A percentile compares a stretch with the other conserved stretches of the same genome.
Evolutionary conservation across 2,888 invertebrate genomes (phyloP).

Genomic region (Cheiracanthium punctorium): DNA sequence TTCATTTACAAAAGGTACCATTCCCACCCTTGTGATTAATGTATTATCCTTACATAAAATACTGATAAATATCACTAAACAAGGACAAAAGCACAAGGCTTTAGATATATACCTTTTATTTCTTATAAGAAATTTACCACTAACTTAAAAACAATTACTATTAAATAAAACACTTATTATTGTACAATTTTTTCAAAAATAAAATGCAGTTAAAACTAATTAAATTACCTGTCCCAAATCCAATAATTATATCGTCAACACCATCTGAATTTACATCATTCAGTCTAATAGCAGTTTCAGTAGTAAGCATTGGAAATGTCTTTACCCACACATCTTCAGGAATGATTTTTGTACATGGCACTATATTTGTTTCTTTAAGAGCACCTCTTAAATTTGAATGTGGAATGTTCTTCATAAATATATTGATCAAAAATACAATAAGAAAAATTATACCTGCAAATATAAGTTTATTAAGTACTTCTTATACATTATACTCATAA

Average conservation of each 20-base stretch:
- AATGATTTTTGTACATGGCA: constrained; percentile 63
- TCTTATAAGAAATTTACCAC: too few relatives aligned
- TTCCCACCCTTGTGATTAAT: too few relatives aligned
- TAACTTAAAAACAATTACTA: too few relatives aligned
- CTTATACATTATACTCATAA: too few relatives aligned
- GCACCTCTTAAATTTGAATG: constrained; percentile 14
- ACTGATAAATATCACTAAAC: too few relatives aligned
- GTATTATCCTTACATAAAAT: too few relatives aligned
- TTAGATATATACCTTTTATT: too few relatives aligned
- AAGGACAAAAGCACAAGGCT: too few relatives aligned
- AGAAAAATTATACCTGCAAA: constrained; percentile 80
- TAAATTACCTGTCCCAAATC: constrained; percentile 84
- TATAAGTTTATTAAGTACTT: too few relatives aligned
- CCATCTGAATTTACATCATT: constrained; percentile 85
- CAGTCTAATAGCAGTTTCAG: constrained; percentile 84
- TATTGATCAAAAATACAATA: constrained; percentile 81
- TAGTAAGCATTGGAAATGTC: constrained; percentile 75
- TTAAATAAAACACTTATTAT: too few relatives aligned
- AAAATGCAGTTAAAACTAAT: neutral
- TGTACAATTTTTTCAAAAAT: neutral
- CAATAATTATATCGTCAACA: constrained; percentile 84
- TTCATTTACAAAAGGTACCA: too few relatives aligned
- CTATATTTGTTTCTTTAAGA: constrained; percentile 16
- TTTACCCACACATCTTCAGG: constrained; percentile 70
- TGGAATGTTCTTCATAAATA: constrained; percentile 78